Conservation (phyloP, 2,888 invertebrate species). For the Alsophila aescularia region DNA sequence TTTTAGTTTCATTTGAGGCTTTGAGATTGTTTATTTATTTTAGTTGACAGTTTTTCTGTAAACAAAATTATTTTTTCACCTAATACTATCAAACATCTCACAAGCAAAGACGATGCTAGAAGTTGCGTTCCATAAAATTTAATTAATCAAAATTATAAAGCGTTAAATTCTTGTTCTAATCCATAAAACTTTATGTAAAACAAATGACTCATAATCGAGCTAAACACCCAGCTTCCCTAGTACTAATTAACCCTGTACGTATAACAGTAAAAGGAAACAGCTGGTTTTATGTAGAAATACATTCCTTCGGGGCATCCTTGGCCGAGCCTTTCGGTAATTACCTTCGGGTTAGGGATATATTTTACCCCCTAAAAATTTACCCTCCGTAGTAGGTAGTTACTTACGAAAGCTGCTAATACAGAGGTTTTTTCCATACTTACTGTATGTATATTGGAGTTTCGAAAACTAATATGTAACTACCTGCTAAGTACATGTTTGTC, state of each 20-base stretch:
- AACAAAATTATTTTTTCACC: no score
- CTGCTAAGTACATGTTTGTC: no score
- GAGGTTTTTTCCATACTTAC: constrained; percentile 8
- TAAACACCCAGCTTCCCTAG: constrained; percentile 26
- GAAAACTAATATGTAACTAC: no score
- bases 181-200: neutral
- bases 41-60: no score
- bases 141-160: neutral
- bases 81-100: no score
- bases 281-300: constrained; percentile 50
- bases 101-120: neutral
- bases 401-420: constrained; percentile 23
- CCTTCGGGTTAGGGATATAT: constrained; percentile 44
- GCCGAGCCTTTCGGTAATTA: constrained; percentile 48
- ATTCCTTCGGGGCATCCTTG: constrained; percentile 46
- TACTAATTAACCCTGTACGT: constrained; percentile 39
- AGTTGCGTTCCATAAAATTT: neutral
- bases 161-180: neutral
- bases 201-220: constrained; percentile 3
- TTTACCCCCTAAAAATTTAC: constrained; percentile 45
- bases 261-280: constrained; percentile 59
- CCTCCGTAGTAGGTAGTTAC: constrained; percentile 17
- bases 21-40: no score
- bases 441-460: no score
- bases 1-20: no score